A percentile compares a stretch with the other conserved stretches of the same genome.
Evolutionary conservation across 2,113 vertebrate species (phyloP).

Genomic region (Pitta sordida): DNA sequence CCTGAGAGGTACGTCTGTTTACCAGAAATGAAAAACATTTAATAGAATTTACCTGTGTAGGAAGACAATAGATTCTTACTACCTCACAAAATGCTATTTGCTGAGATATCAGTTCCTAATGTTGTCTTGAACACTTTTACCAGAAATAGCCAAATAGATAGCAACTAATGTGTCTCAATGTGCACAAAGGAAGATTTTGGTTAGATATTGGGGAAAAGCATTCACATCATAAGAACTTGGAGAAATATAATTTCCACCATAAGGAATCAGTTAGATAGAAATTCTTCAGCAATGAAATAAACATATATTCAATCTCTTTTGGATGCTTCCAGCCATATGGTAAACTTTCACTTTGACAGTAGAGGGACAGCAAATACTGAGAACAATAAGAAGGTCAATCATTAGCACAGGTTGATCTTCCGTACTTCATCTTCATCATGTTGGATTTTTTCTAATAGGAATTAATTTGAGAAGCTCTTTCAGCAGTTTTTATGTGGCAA

Average conservation of each 20-base stretch:
- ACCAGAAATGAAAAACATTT: not conserved
- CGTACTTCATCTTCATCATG: not conserved
- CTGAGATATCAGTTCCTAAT: not conserved
- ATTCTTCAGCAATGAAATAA: not conserved
- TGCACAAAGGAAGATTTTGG: not conserved
- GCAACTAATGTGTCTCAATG: not conserved
- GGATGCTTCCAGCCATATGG: not conserved
- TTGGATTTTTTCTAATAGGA: not conserved
- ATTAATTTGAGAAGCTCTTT: not conserved
- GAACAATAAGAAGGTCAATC: not conserved
- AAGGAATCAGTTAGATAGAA: not conserved
- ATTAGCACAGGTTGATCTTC: not conserved
- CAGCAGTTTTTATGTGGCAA: not conserved
- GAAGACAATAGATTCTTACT: not conserved
- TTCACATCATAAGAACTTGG: not conserved
- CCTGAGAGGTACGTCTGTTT: not conserved
- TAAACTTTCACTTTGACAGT: not conserved
- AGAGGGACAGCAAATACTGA: not conserved
- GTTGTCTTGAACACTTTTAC: not conserved
- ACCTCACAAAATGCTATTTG: not conserved
- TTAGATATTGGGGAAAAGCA: not conserved
- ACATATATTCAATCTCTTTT: not conserved
- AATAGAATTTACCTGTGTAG: not conserved
- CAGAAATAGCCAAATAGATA: not conserved
- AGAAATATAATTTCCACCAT: not conserved